Conservation (phyloP, 2,113 vertebrate species). For the Aviceda subcristata region DNA sequence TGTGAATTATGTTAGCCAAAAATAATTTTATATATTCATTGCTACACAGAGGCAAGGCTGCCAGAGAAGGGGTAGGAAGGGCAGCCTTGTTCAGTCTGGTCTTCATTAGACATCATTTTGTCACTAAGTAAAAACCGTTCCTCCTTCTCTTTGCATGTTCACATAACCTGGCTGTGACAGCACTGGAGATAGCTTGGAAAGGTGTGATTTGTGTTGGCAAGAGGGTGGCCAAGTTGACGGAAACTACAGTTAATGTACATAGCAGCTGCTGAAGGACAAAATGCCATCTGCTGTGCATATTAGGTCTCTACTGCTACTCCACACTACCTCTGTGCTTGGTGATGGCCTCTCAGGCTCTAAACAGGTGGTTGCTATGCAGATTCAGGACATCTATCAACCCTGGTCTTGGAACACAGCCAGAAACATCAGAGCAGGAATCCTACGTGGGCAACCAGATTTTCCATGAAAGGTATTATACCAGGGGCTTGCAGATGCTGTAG, state of each 20-base stretch:
- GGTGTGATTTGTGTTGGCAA: conserved; percentile 26
- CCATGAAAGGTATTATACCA: background rate
- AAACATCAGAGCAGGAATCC: background rate
- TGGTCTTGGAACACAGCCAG: background rate
- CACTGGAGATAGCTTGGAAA: background rate
- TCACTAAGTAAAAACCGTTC: background rate
- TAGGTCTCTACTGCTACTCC: background rate
- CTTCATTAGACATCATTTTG: background rate
- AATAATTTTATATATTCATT: background rate
- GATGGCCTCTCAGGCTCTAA: background rate
- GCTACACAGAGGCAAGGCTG: background rate
- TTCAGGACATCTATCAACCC: background rate
- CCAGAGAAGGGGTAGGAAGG: background rate
- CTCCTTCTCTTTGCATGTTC: background rate
- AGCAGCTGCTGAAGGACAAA: conserved; percentile 26
- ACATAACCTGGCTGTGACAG: background rate
- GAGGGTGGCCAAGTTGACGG: background rate
- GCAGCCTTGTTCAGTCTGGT: background rate
- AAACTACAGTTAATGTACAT: background rate
- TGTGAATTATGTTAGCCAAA: background rate
- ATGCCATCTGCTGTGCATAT: background rate
- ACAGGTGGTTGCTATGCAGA: background rate
- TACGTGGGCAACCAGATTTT: background rate
- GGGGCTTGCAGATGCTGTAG: background rate
- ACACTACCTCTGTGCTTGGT: background rate